Evolutionary conservation across 2,888 invertebrate species (phyloP), one percentile per base, ranked within the genome.

Genomic region (Dasypogon diadema): DNA sequence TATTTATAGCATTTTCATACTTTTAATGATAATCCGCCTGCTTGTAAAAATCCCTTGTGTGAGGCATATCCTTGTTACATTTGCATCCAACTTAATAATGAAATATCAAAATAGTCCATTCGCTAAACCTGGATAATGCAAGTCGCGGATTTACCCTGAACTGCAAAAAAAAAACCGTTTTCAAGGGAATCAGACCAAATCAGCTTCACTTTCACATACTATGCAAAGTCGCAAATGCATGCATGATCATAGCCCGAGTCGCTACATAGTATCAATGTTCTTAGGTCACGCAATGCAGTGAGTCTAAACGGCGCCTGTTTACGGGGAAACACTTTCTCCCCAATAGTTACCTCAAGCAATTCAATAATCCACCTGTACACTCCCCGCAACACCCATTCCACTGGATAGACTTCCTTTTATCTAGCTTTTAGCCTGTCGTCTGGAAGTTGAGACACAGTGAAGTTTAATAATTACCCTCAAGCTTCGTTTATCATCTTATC

Each of bases 401-500:
- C 2, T 8, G 18, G 12, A 18, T 16, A 48, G 21, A 54, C 18
- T 54, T 54, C 54, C 8, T 54, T 54, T 18, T 18, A 54, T 16
- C 2, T 21, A 54, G 10, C 65, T 24, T 56, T 18, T 22, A n/a
- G 22, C 10, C 6, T 1, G 37, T 18, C 22, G 37, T n/a, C 60
- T 16, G 18, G 2, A 2, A 16, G 22, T n/a, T 51, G 34, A 54
- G 34, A 70, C 18, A 37, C n/a, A 26, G 10, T 30, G 12, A 54
- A 18, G 30, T 54, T 26, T 30, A 54, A 70, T 54, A 54, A 54
- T 54, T 37, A 70, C 54, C 70, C 54, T 14, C 10, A 4, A 70
- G 34, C n/a, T 24, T 16, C 70, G 70, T 70, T 70, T 70, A 70
- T 70, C 70, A 70, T 70, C 34, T 54, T 70, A 70, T 70, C 70